phyloP scores from a whole-genome alignment of 2,113 vertebrate species.

The Sprattus sprattus region DNA sequence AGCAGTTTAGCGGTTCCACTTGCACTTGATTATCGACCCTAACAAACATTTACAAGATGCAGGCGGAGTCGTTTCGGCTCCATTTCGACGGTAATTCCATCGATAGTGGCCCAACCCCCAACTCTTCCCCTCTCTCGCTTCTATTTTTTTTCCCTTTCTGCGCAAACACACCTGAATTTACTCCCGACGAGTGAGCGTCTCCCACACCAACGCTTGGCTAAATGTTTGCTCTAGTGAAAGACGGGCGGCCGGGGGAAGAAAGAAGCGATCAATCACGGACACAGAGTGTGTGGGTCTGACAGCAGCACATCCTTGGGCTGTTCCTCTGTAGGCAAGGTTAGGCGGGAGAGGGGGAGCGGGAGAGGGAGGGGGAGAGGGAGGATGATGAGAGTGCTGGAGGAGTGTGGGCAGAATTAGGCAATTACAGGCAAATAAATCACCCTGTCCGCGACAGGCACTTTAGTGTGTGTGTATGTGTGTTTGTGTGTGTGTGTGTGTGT shows the following conservation, averaged over 20 bases:
- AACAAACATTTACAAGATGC: slow-evolving; percentile 20
- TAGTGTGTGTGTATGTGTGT: slow-evolving; percentile 23
- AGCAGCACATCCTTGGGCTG: slow-evolving; percentile 71
- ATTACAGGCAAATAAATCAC: slow-evolving; percentile 73
- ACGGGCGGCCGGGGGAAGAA: slow-evolving; percentile 19
- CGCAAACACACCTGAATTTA: slow-evolving; percentile 62
- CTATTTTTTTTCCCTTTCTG: slow-evolving; percentile 22
- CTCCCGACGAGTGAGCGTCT: slow-evolving; percentile 51
- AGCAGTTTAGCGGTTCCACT: slow-evolving; percentile 2
- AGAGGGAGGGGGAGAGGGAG: slow-evolving; percentile 51
- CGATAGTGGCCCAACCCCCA: slow-evolving; percentile 49
- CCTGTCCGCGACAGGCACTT: slow-evolving; percentile 63
- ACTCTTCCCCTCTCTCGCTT: too few relatives aligned
- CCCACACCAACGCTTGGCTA: slow-evolving; percentile 1
- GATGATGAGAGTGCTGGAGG: slow-evolving; percentile 47
- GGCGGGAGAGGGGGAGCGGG: slow-evolving; percentile 56
- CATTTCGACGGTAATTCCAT: slow-evolving; percentile 54
- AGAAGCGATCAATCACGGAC: slow-evolving; percentile 69
- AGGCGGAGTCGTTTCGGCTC: background rate
- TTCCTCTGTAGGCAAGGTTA: slow-evolving; percentile 66
- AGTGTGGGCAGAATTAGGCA: slow-evolving; percentile 69
- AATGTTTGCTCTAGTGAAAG: slow-evolving; percentile 24
- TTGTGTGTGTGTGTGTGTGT: background rate
- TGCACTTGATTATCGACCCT: slow-evolving; percentile 19
- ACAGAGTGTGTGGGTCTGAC: slow-evolving; percentile 64